Evolutionary conservation across 2,888 invertebrate species (phyloP), one percentile per base, ranked within the genome.

Genomic region (Anthophora plumipes): DNA sequence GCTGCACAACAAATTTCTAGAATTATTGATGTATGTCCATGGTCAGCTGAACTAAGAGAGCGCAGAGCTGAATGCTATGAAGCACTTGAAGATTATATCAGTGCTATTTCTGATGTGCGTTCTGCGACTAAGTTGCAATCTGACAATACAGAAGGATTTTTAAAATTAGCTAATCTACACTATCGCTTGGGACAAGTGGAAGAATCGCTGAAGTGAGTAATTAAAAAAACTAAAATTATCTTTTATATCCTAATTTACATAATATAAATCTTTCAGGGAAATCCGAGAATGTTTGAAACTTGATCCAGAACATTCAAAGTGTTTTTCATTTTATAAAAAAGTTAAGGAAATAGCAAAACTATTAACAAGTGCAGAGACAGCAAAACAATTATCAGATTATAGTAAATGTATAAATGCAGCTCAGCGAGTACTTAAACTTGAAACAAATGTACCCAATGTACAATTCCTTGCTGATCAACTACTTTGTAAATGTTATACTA

Each of bases 261-360:
- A 41, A 74, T 46, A 39, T 50, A 61, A 52, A 31, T 22, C 39
- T n/a, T 55, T 59, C 92, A 96, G 96, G 94, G 98, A 99, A 94
- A 97, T 99, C 84, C 96, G 99, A 25, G 99, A 99, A 93, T 99
- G 99, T 93, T 95, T 99, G 22, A 98, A 98, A 92, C 94, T 99
- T 55, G 99, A 99, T 94, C 99, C 99, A 0, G 99, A 99, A 90
- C 99, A 99, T 94, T 98, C 98, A 94, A 95, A 97, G 89, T 99
- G 99, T 94, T 98, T 98, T 94, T 96, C 97, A 25, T 97, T 98
- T 91, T 99, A 99, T 94, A 99, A 99, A 93, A 98, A 97, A 92
- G 95, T 99, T 46, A 98, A 98, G 93, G 98, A 99, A 92, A 95
- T 99, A 17, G 98, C 97, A 85, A 98, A 98, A 92, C 94, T 96